These are phyloP conservation scores for Caenorhabditis virilis DNA, from an alignment of 2,888 invertebrate genomes.

Conservation along the genomic window DNA sequence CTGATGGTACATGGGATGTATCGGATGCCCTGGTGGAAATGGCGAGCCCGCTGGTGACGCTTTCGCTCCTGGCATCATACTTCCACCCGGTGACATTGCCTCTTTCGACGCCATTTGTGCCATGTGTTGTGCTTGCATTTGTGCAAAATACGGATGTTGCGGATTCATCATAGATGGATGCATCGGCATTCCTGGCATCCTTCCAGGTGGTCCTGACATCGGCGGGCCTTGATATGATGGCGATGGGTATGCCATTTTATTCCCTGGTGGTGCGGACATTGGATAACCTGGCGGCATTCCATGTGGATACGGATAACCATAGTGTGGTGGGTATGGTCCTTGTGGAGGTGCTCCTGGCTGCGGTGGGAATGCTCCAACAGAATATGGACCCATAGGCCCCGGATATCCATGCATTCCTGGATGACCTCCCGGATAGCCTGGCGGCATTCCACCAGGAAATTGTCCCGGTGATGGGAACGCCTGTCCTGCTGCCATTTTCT, in stretches of 20 bases:
- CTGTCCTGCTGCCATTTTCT: conserved; percentile 8
- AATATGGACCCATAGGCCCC: not conserved
- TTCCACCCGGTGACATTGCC: conserved; percentile 1
- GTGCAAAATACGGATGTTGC: not conserved
- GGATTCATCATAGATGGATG: not conserved
- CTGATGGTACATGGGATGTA: not conserved
- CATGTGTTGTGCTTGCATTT: conserved; percentile 4
- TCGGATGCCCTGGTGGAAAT: not conserved
- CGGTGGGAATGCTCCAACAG: not conserved
- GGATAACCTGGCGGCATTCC: conserved; percentile 25
- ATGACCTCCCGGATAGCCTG: conserved; percentile 1
- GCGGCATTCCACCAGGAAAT: conserved; percentile 16
- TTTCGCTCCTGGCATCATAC: not conserved
- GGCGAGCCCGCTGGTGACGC: not conserved
- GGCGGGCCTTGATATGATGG: conserved; percentile 7
- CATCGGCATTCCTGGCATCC: conserved; percentile 1
- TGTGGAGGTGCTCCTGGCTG: conserved; percentile 10
- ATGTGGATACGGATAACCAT: not conserved
- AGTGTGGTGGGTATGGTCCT: conserved; percentile 21
- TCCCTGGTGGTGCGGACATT: conserved; percentile 32
- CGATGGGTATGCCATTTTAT: conserved; percentile 18
- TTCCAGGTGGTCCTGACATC: conserved; percentile 2
- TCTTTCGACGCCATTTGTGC: conserved; percentile 1
- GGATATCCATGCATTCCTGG: conserved; percentile 19
- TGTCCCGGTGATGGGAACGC: conserved; percentile 28